Percentiles rank a stretch among this genome's conserved stretches.
Conservation (phyloP, 1,140 invertebrate species). For the Pogonomyrmex barbatus region DNA sequence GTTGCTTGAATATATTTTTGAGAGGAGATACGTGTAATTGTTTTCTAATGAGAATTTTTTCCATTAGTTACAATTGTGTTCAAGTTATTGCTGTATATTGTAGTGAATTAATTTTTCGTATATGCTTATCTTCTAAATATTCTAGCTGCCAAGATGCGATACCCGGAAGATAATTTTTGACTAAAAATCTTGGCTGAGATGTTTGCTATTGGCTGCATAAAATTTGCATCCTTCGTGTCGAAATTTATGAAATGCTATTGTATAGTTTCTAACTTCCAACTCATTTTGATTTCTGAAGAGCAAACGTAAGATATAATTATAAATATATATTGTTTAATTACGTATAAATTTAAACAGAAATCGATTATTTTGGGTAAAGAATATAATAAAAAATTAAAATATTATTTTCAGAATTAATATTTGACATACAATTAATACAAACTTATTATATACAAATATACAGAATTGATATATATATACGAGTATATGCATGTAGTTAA, state of each 20-base stretch:
- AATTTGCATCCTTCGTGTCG: not conserved
- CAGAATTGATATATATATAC: not conserved
- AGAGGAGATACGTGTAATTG: not conserved
- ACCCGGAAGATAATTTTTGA: conserved; percentile 20
- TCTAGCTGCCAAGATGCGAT: not conserved
- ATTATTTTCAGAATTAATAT: not conserved
- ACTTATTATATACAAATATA: not conserved
- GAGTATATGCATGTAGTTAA: not conserved
- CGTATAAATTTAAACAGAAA: not conserved
- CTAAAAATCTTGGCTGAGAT: not conserved
- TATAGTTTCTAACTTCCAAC: conserved; percentile 3
- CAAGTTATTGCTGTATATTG: not conserved
- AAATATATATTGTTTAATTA: not conserved
- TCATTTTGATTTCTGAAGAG: not conserved
- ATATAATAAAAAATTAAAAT: not conserved
- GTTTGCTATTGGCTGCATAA: not conserved
- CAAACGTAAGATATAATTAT: not conserved
- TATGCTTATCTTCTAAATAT: not conserved
- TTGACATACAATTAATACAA: not conserved
- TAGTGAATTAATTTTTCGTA: not conserved
- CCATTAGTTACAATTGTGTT: not conserved
- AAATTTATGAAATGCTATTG: not conserved
- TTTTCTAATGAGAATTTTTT: too few species aligned
- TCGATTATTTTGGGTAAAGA: not conserved
- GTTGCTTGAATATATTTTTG: not conserved